Percentiles rank a stretch among this genome's conserved stretches.
These are phyloP conservation scores for Acleris sparsana DNA, from an alignment of 2,888 invertebrate genomes.

Conservation along the genomic window DNA sequence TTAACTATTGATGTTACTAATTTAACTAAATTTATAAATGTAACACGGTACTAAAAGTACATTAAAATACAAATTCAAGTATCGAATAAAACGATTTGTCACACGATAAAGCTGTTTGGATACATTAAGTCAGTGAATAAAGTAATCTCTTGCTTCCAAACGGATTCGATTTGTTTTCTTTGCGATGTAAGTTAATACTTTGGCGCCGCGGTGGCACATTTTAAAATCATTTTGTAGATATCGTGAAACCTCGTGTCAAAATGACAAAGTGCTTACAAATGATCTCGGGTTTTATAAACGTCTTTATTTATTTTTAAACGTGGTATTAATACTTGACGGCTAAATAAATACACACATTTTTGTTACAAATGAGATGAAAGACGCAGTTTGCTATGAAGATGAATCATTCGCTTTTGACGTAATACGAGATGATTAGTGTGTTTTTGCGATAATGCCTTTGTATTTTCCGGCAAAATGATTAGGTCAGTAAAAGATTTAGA, in stretches of 20 bases:
- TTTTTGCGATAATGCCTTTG: conserved; percentile 32
- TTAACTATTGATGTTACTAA: conserved; percentile 3
- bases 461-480: conserved; percentile 52
- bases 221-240: conserved; percentile 59
- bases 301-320: conserved; percentile 25
- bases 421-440: conserved; percentile 7
- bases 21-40: conserved; percentile 35
- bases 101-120: conserved; percentile 61
- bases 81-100: conserved; percentile 61
- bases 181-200: conserved; percentile 68
- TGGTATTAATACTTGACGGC: conserved; percentile 14
- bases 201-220: conserved; percentile 60
- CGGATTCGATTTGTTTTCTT: conserved; percentile 63
- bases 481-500: conserved; percentile 57
- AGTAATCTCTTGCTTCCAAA: conserved; percentile 58
- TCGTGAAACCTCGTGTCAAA: conserved; percentile 60
- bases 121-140: conserved; percentile 64
- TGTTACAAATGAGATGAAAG: neutral
- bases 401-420: neutral
- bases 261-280: conserved; percentile 65
- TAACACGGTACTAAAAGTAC: conserved; percentile 39
- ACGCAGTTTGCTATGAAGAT: neutral
- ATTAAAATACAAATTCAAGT: conserved; percentile 14
- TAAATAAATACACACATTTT: neutral
- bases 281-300: conserved; percentile 30